Evolutionary conservation across 1,140 invertebrate genomes (phyloP), one percentile per base, ranked within the genome.

Genomic region (Idris sp.): DNA sequence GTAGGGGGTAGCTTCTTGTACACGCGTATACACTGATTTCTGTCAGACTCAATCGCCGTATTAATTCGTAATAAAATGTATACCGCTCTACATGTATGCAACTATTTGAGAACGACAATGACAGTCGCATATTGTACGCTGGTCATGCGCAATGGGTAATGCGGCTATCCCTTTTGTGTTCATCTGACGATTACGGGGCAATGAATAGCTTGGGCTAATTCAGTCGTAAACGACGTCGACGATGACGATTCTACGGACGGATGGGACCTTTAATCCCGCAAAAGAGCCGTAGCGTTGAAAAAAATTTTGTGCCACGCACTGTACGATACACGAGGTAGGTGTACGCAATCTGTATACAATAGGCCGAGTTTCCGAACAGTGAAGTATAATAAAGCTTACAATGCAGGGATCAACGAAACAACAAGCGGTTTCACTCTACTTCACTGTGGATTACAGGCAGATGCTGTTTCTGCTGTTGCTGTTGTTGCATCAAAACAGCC

Each of bases 331-430:
- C 44, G 48, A 68, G 73, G 65, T 76, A 78, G 69, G 76, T 78
- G 74, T 71, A 74, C 69, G 78, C 78, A 75, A 79, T 79, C 81
- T 71, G 75, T 22, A 61, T 49, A 85, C 83, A 85, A 84, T 85
- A 38, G 76, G 13, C 41, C 68, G 76, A 80, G 78, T 79, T 81
- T 79, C 80, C 76, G 73, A 79, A 79, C 77, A 72, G 53, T 74
- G 72, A 61, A 49, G 53, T 71, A 79, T 76, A 80, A 80, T 79
- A 80, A 79, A 56, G 73, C 51, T 13, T 46, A 84, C 83, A 85
- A 85, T 83, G 74, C 81, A 9, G 77, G 83, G 83, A 85, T 85
- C 83, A 85, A 73, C 83, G 79, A 84, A 84, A 85, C 83, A 85
- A 85, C 82, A 82, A 81, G 80, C 80, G 83, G 82, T 85, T 83